Evolutionary conservation across 1,140 invertebrate species (phyloP).

Genomic region (Lasioglossum albipes): DNA sequence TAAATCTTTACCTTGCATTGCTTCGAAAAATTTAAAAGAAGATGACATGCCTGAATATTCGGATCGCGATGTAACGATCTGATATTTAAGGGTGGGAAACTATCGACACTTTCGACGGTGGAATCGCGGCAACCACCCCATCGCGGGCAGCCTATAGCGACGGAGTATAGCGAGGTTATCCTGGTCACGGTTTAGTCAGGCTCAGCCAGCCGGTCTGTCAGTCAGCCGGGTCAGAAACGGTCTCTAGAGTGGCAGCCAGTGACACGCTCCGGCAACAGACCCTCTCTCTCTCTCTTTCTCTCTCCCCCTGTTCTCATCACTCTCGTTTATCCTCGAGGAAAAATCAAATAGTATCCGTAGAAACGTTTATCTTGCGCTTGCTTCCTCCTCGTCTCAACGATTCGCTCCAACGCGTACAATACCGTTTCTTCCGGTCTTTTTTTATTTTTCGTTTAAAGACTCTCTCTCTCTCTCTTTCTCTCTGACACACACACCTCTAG

Average conservation of each 20-base stretch:
- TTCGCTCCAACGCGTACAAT: neutral
- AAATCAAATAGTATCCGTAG: neutral
- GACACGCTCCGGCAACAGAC: constrained; percentile 54
- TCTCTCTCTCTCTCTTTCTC: no score
- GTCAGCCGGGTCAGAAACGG: constrained; percentile 46
- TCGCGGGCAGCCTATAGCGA: no score
- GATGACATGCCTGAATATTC: no score
- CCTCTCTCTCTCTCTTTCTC: neutral
- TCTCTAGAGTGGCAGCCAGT: constrained; percentile 54
- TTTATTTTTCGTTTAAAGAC: no score
- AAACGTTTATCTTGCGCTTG: neutral
- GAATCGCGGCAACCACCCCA: no score
- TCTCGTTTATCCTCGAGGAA: neutral
- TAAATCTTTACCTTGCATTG: no score
- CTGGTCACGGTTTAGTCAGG: constrained; percentile 57
- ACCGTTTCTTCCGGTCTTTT: neutral
- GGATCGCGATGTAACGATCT: no score
- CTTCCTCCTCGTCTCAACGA: neutral
- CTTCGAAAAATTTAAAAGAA: no score
- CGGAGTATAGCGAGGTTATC: constrained; percentile 39
- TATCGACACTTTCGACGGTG: no score
- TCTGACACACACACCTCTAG: no score
- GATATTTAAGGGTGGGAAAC: no score
- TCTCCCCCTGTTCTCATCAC: neutral
- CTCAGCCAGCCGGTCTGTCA: constrained; percentile 59